A percentile compares a stretch with the other conserved stretches of the same genome.
Evolutionary conservation across 2,888 invertebrate species (phyloP).

Genomic region (Caenorhabditis becei): DNA sequence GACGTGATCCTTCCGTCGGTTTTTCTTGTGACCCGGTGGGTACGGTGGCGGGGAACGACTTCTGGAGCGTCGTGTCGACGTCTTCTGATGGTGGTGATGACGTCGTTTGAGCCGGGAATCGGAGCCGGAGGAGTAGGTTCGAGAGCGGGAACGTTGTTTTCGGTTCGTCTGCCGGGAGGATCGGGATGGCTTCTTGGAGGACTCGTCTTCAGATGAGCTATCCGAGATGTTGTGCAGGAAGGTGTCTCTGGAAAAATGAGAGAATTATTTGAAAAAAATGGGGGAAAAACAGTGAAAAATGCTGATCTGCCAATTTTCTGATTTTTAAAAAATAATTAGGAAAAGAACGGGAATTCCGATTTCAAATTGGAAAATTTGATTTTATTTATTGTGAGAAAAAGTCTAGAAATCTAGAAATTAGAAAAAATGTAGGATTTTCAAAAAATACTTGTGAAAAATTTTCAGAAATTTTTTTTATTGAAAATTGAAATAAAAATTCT

Average conservation of each 20-base stretch:
- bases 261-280: too few species aligned
- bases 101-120: constrained; percentile 6
- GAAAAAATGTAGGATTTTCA: too few species aligned
- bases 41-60: constrained; percentile 55
- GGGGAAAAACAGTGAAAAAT: too few species aligned
- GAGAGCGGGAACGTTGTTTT: background rate
- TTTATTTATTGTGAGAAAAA: too few species aligned
- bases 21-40: constrained; percentile 39
- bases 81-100: constrained; percentile 33
- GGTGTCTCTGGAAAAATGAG: background rate
- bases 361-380: too few species aligned
- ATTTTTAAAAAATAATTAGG: too few species aligned
- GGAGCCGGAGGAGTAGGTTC: constrained; percentile 23
- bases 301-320: too few species aligned
- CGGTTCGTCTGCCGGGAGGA: background rate
- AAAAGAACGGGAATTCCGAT: too few species aligned
- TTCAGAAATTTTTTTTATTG: too few species aligned
- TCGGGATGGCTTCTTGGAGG: constrained; percentile 5
- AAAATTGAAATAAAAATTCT: too few species aligned
- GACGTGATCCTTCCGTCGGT: constrained; percentile 9
- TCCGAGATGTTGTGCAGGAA: constrained; percentile 14
- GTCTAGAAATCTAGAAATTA: too few species aligned
- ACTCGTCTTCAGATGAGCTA: constrained; percentile 7
- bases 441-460: too few species aligned
- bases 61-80: constrained; percentile 21